Evolutionary conservation across 2,113 vertebrate genomes (phyloP).

Genomic region (Danionella cerebrum): DNA sequence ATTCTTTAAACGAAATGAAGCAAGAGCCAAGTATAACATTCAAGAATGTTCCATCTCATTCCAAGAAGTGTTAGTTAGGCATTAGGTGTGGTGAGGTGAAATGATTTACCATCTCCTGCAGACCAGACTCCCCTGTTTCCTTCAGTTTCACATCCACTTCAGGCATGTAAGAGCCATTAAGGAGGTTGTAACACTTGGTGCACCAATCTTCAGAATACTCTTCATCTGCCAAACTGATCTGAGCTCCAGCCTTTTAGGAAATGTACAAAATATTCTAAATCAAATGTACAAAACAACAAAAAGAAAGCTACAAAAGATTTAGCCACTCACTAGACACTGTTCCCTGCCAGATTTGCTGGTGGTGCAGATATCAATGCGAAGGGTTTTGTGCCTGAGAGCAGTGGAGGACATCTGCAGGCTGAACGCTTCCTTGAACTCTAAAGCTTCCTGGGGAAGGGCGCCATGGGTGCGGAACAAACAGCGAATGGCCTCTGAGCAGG

Average conservation of each 20-base stretch:
- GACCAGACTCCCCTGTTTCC: constrained; percentile 40
- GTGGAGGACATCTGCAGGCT: constrained; percentile 76
- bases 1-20: not conserved
- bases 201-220: constrained; percentile 73
- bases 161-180: constrained; percentile 74
- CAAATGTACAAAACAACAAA: too few relatives aligned
- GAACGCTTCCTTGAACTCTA: constrained; percentile 80
- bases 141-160: constrained; percentile 65
- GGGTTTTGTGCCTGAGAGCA: constrained; percentile 84
- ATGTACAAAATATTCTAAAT: too few relatives aligned
- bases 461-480: constrained; percentile 85
- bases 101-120: constrained; percentile 57
- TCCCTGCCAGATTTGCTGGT: constrained; percentile 72
- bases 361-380: constrained; percentile 83
- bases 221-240: constrained; percentile 89
- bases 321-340: constrained; percentile 78
- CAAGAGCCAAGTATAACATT: not conserved
- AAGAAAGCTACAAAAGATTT: too few relatives aligned
- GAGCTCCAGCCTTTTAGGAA: constrained; percentile 78
- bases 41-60: not conserved
- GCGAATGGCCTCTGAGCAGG: constrained; percentile 76
- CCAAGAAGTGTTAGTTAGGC: constrained; percentile 1
- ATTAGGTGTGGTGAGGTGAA: not conserved
- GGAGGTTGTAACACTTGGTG: constrained; percentile 88
- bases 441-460: constrained; percentile 57